Percentiles rank a stretch among this genome's conserved stretches.
These are phyloP conservation scores for Python bivittatus DNA, from an alignment of 2,113 vertebrate species.

Conservation along the genomic window DNA sequence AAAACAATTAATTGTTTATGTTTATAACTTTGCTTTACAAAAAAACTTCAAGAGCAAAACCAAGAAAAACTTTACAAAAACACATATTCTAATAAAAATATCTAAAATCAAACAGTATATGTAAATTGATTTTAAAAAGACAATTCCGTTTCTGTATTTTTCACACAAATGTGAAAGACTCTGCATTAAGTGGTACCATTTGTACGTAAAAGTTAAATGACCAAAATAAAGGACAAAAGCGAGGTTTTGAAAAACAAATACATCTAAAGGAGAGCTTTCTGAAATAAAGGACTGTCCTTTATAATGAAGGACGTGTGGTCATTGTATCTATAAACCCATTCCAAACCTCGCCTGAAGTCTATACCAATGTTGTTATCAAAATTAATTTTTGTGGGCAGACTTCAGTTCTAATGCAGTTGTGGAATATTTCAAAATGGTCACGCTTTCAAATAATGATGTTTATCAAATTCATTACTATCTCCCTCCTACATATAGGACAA, in stretches of 20 bases:
- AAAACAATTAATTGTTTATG: neutral
- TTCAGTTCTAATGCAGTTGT: neutral
- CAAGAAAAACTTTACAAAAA: neutral
- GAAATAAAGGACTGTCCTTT: neutral
- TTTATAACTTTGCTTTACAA: neutral
- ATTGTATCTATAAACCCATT: neutral
- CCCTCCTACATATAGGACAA: neutral
- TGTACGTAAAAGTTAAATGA: neutral
- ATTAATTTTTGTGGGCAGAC: neutral
- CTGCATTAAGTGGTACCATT: neutral
- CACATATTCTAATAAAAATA: neutral
- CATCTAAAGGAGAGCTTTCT: neutral
- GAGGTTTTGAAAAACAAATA: neutral
- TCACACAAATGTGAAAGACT: neutral
- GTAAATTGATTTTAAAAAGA: neutral
- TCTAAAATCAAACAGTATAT: neutral
- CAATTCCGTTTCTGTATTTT: neutral
- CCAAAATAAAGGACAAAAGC: neutral
- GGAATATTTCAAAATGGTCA: neutral
- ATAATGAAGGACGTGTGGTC: neutral
- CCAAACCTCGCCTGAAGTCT: neutral
- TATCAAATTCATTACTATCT: neutral
- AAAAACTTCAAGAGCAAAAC: neutral
- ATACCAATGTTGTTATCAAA: neutral
- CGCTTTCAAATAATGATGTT: neutral